Evolutionary conservation across 64 coral and sea anemone species (phyloP).

Genomic region (Actinia equina): DNA sequence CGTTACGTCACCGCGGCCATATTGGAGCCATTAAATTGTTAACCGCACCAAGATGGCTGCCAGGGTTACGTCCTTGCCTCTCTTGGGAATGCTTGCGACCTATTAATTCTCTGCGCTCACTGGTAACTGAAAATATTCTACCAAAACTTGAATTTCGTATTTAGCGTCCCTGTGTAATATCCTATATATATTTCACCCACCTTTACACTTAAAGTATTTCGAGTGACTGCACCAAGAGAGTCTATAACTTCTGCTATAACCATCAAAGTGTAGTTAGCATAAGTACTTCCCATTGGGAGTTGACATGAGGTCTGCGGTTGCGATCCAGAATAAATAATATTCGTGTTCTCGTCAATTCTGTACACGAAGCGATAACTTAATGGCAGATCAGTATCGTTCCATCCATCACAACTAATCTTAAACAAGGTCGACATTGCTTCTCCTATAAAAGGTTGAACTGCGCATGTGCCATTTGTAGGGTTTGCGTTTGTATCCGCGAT

Average conservation of each 20-base stretch:
- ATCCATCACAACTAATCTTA: constrained; percentile 11
- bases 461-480: constrained; percentile 22
- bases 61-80: too few species aligned
- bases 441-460: constrained; percentile 1
- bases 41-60: too few species aligned
- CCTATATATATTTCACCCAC: neutral
- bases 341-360: neutral
- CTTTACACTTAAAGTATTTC: neutral
- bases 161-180: too few species aligned
- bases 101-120: too few species aligned
- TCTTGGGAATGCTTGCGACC: too few species aligned
- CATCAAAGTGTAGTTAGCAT: neutral
- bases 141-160: too few species aligned
- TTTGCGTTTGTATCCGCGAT: neutral
- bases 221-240: neutral
- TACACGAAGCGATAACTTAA: constrained; percentile 1
- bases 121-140: too few species aligned
- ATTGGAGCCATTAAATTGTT: too few species aligned
- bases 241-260: neutral
- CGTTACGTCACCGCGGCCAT: too few species aligned
- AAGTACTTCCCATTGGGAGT: constrained; percentile 5
- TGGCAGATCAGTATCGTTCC: constrained; percentile 23
- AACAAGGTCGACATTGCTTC: constrained; percentile 16
- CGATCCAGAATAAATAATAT: constrained; percentile 12
- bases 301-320: neutral